phyloP scores from a whole-genome alignment of 1,140 invertebrate species.

The Drosophila serrata region DNA sequence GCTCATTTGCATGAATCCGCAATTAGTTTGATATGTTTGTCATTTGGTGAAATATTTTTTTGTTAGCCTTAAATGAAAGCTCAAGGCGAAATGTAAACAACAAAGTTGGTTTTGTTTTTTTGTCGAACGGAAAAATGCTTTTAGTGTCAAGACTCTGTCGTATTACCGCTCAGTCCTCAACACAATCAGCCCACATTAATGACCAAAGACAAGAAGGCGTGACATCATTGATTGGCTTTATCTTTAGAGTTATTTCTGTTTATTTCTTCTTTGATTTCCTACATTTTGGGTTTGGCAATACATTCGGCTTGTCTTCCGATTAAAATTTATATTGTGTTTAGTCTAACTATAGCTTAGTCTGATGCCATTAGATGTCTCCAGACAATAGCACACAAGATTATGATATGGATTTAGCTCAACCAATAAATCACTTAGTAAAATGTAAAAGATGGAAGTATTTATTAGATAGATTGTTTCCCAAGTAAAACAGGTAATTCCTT shows the following conservation, averaged over 20 bases:
- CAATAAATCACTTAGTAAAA: constrained; percentile 1
- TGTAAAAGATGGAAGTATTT: not conserved
- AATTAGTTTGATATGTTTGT: constrained; percentile 73
- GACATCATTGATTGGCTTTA: constrained; percentile 69
- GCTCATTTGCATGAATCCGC: constrained; percentile 72
- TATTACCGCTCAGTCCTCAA: constrained; percentile 26
- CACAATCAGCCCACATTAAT: constrained; percentile 62
- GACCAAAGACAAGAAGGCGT: constrained; percentile 59
- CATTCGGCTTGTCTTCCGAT: constrained; percentile 60
- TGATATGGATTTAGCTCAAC: constrained; percentile 12
- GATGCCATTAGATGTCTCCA: constrained; percentile 43
- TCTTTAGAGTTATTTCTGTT: constrained; percentile 8
- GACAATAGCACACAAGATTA: constrained; percentile 10
- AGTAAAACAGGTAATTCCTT: not conserved
- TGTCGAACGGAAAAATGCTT: constrained; percentile 65
- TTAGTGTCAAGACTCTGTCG: constrained; percentile 57
- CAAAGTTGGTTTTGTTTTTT: constrained; percentile 37
- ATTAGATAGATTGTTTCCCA: not conserved
- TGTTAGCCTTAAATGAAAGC: constrained; percentile 60
- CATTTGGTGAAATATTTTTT: constrained; percentile 60
- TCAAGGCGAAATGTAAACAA: constrained; percentile 74
- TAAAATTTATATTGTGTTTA: constrained; percentile 78
- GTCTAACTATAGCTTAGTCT: constrained; percentile 55
- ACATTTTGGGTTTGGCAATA: constrained; percentile 38
- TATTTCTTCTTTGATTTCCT: constrained; percentile 28